A percentile compares a stretch with the other conserved stretches of the same genome.
Conservation (phyloP, 1,140 invertebrate species). For the Manduca sexta region DNA sequence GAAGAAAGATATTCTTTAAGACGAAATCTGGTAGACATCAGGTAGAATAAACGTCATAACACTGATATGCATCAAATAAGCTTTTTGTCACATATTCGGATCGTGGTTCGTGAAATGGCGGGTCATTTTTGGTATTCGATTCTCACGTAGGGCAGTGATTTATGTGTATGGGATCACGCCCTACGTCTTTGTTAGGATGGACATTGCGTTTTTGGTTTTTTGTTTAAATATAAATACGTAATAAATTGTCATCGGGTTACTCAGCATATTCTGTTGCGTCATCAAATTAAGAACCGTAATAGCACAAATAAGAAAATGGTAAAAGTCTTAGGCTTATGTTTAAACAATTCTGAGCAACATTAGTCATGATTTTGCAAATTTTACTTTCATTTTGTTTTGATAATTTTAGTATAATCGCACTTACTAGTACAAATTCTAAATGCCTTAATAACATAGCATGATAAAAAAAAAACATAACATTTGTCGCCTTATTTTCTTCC, state of each 20-base stretch:
- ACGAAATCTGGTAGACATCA: too few relatives aligned
- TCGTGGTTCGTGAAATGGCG: conserved; percentile 20
- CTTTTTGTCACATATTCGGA: conserved; percentile 9
- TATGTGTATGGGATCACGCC: conserved; percentile 16
- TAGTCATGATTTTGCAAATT: too few relatives aligned
- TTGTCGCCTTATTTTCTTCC: too few relatives aligned
- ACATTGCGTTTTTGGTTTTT: conserved; percentile 8
- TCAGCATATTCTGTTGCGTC: neutral
- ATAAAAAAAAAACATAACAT: too few relatives aligned
- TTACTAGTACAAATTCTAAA: too few relatives aligned
- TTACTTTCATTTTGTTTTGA: too few relatives aligned
- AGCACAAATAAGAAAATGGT: too few relatives aligned
- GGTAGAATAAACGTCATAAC: neutral
- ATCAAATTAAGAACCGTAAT: neutral
- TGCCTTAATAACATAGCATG: too few relatives aligned
- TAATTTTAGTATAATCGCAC: too few relatives aligned
- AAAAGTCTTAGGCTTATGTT: too few relatives aligned
- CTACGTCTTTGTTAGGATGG: conserved; percentile 11
- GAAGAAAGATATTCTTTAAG: too few relatives aligned
- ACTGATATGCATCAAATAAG: neutral
- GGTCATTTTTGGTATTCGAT: conserved; percentile 30
- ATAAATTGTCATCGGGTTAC: conserved; percentile 1
- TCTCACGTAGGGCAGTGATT: conserved; percentile 32
- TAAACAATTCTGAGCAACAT: too few relatives aligned
- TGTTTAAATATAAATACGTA: neutral